Conservation (phyloP, 2,113 vertebrate genomes). For the Proteles cristata region DNA sequence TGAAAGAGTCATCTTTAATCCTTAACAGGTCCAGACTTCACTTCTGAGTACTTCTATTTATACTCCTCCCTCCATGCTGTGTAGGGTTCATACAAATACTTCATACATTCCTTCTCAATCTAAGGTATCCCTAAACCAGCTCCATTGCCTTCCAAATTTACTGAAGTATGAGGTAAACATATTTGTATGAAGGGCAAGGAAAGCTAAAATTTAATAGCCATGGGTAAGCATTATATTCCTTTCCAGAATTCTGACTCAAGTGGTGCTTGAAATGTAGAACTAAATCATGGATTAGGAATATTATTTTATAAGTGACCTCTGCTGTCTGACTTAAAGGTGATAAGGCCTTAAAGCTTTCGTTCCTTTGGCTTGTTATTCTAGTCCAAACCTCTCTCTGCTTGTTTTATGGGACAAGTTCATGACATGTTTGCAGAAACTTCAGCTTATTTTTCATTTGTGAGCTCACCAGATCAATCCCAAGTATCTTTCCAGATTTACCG, state of each 20-base stretch:
- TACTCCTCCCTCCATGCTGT: neutral
- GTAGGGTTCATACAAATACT: neutral
- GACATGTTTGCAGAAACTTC: neutral
- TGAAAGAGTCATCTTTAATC: neutral
- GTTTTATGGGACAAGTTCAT: neutral
- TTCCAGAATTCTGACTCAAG: conserved; percentile 49
- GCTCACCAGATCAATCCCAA: neutral
- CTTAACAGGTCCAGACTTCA: neutral
- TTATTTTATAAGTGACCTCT: neutral
- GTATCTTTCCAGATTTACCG: neutral
- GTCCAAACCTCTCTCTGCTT: neutral
- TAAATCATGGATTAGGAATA: neutral
- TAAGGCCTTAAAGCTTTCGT: neutral
- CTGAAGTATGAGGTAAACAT: neutral
- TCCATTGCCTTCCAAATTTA: neutral
- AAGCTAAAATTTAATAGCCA: neutral
- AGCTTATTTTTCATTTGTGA: conserved; percentile 31
- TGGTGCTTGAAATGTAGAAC: conserved; percentile 39
- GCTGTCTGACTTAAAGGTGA: conserved; percentile 17
- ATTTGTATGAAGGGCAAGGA: neutral
- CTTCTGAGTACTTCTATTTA: neutral
- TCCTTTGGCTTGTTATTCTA: neutral
- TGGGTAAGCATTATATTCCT: neutral
- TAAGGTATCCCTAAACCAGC: neutral
- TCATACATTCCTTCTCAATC: neutral